Evolutionary conservation across 2,113 vertebrate genomes (phyloP).

Genomic region (Epinephelus cyanopodus): DNA sequence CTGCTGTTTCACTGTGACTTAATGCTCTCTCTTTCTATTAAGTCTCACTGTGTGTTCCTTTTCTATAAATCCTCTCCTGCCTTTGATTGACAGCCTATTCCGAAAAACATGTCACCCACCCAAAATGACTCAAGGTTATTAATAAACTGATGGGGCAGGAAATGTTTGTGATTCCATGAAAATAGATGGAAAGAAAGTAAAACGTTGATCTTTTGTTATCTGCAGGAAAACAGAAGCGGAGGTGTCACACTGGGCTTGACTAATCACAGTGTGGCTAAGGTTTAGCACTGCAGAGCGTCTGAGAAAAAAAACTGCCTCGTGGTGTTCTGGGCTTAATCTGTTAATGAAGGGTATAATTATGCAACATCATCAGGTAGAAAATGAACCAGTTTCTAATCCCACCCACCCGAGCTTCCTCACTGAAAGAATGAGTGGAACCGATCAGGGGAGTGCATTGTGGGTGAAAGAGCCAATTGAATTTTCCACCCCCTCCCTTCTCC

Average conservation of each 20-base stretch:
- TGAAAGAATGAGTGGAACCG: conserved; percentile 43
- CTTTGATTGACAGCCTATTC: conserved; percentile 4
- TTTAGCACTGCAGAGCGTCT: neutral
- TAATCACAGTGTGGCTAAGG: neutral
- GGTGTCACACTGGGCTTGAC: neutral
- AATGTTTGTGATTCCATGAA: conserved; percentile 4
- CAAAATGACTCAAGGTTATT: neutral
- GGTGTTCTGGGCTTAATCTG: conserved; percentile 27
- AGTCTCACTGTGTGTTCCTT: neutral
- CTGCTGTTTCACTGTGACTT: neutral
- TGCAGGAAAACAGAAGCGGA: neutral
- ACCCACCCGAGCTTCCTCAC: conserved; percentile 31
- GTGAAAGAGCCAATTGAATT: conserved; percentile 56
- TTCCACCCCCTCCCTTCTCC: conserved; percentile 29
- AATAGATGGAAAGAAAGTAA: neutral
- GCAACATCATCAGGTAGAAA: conserved; percentile 52
- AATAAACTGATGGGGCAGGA: neutral
- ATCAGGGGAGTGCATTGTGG: conserved; percentile 40
- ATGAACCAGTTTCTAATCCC: conserved; percentile 47
- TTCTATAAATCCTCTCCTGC: neutral
- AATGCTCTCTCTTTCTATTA: neutral
- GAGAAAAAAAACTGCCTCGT: neutral
- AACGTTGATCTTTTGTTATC: neutral
- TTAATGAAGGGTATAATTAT: conserved; percentile 62
- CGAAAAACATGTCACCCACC: neutral